Evolutionary conservation across 2,888 invertebrate species (phyloP), one percentile per base, ranked within the genome.

Genomic region (Unio pictorum): DNA sequence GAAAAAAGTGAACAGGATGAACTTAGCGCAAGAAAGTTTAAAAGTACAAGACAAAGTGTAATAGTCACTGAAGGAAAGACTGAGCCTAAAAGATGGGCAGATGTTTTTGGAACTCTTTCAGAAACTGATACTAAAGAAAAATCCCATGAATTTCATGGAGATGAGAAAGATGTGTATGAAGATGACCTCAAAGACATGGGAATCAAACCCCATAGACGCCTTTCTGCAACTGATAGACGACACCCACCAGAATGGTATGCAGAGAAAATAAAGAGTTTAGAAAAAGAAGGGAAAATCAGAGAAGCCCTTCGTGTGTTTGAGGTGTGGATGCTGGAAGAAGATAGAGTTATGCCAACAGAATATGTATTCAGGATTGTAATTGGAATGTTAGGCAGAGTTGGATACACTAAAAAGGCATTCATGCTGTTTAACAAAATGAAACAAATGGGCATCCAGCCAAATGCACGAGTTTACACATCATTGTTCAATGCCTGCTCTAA

Each of bases 401-500:
- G 98, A 0, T 95, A 95, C 84, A 93, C 95, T 3, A 94, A 95
- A 82, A 95, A 95, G 90, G 96, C 96, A 1, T 97, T 96, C 87
- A 92, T 93, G 80, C 91, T 98, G 1, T 97, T 93, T 84, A 95
- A 94, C 83, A 93, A 94, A 88, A 95, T 97, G 95, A 95, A 95
- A 84, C 93, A 93, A 85, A 91, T 94, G 60, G 93, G 93, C 0
- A 87, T 96, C 0, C 91, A 91, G 76, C 93, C 94, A 0, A 94
- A 93, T 45, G 93, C 92, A 0, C 93, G 94, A 26, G 94, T 94
- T 0, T 96, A 95, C 84, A 96, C 96, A 0, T 94, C 94, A 72
- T 91, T 98, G 54, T 95, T 98, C 87, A 95, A 96, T 91, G 95
- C 96, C 2, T 97, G 97, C 89, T 93, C 95, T 0, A 95, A 95